Evolutionary conservation across 2,797 vertebrate genomes (phyloP), one percentile per base, ranked within the genome.

Genomic region (Gymnothorax javanicus): DNA sequence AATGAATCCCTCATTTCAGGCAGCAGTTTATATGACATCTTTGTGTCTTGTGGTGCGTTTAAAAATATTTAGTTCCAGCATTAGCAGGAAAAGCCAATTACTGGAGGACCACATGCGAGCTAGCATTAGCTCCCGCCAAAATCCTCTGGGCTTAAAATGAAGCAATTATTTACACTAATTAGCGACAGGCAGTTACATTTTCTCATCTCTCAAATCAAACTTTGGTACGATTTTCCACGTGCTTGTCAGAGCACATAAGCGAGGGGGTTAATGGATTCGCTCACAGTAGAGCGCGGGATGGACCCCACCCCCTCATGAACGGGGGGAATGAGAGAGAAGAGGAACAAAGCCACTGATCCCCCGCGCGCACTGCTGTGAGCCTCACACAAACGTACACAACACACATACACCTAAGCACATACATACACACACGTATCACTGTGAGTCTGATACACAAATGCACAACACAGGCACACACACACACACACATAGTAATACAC

Each of bases 261-360:
- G 54, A 77, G 85, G 60, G 86, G 89, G 92, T 93, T 87, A 23
- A 87, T 87, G 88, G 83, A 90, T 77, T 88, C 87, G 84, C 89
- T 85, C 60, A 87, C 85, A 88, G 89, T 87, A 85, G 59, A 81
- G 84, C 84, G 83, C 33, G 33, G 13, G 43, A 43, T 20, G 23
- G 20, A 23, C 50, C 20, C 17, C 52, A 52, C 2, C 2, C 64
- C 71, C 23, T 1, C 1, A 57, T 86, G 58, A 12, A 50, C 23
- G 4, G 43, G 62, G 79, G 9, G 71, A 54, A 59, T 59, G 9
- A n/a, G 64, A 56, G 4, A 23, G 52, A 33, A n/a, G 25, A 33
- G 5, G n/a, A 82, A 82, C 20, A 83, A 59, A 59, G 12, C 9
- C 9, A 1, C 50, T 12, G 81, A 33, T 25, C 3, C 23, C 9